Evolutionary conservation across 1,140 invertebrate species (phyloP).

Genomic region (Zeugodacus cucurbitae): DNA sequence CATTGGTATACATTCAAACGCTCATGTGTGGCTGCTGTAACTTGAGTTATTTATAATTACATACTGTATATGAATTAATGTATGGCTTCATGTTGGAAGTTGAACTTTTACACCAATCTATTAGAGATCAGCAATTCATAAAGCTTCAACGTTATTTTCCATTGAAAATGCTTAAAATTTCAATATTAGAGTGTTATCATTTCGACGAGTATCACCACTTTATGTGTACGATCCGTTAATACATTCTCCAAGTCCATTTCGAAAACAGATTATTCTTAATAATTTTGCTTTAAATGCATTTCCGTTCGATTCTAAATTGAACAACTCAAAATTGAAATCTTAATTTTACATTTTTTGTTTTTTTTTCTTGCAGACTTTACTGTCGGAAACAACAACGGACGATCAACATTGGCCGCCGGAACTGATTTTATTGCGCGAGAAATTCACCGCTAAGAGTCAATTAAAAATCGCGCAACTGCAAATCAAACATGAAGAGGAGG

Average conservation of each 20-base stretch:
- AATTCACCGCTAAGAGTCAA: conserved; percentile 73
- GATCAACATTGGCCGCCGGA: conserved; percentile 77
- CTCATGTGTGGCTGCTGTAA: too few relatives aligned
- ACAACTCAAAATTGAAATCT: neutral
- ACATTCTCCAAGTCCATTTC: neutral
- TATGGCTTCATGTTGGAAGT: too few relatives aligned
- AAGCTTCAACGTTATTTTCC: neutral
- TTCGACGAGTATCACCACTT: neutral
- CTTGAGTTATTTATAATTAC: neutral
- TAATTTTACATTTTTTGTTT: neutral
- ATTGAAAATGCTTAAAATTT: neutral
- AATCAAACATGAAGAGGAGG: conserved; percentile 70
- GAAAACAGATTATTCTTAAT: neutral
- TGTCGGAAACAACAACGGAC: conserved; percentile 72
- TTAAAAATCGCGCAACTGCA: conserved; percentile 70
- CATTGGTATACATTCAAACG: neutral
- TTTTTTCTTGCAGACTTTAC: conserved; percentile 69
- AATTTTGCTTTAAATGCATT: neutral
- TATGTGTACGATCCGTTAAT: neutral
- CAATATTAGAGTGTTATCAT: neutral
- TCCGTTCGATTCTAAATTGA: too few relatives aligned
- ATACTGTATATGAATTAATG: neutral
- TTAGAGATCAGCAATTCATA: neutral
- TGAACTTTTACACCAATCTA: neutral
- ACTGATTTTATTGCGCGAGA: conserved; percentile 74